Base-by-base conservation (phyloP, 2,888 invertebrate species). In the Neoaliturus tenellus region DNA sequence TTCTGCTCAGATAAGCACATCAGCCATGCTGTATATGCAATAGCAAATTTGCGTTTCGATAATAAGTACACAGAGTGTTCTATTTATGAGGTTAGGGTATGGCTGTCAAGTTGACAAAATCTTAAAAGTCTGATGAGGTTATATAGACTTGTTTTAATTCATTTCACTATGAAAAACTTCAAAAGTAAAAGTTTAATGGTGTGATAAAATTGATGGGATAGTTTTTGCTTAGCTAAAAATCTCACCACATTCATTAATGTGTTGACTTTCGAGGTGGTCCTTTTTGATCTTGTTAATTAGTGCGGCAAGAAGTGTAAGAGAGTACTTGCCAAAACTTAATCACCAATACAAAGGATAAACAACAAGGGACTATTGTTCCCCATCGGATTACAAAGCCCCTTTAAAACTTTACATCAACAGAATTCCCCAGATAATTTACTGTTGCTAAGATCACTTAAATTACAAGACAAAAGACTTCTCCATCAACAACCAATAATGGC, bases 221-320 rank as follows among this genome's bases (percentile, higher is more conserved):
- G n/a, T n/a, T n/a, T n/a, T n/a, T n/a, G n/a, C n/a, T n/a, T n/a
- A n/a, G n/a, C n/a, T n/a, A n/a, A n/a, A n/a, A n/a, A n/a, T 62
- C 31, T 28, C 62, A 25, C 62, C 62, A 62, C 62, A 62, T 28
- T 28, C 25, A 62, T 28, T 12, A 62, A 51, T 51, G 62, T 55
- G 55, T 14, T 62, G 31, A 31, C 62, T 55, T 55, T 55, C 23
- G 20, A 23, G 55, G 55, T 55, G 55, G 55, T 55, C 25, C 62
- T 62, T 62, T 62, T 62, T 28, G 62, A 62, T 62, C 62, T 62
- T 62, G 62, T 25, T 62, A 62, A 62, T 62, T 62, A 62, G 62
- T 23, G 23, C 55, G 55, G 55, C 3, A 62, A 62, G 28, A 31
- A 3, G 28, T 20, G 55, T 14, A 62, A 62, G 28, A 31, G 5